Base-by-base conservation (phyloP, 1,140 invertebrate species). In the Asobara japonica region DNA sequence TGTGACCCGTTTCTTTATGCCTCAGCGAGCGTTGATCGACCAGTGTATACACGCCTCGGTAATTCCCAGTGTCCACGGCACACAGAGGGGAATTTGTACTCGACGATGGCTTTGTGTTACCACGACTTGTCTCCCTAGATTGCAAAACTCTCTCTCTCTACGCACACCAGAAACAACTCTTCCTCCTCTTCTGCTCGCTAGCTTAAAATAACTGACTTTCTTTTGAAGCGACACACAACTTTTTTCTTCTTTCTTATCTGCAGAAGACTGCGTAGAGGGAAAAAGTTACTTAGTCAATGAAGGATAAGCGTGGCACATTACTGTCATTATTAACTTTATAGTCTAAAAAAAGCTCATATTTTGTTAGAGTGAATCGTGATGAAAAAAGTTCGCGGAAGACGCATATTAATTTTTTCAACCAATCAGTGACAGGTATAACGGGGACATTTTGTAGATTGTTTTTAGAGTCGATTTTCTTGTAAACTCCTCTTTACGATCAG, bases 1-100 rank as follows among this genome's bases (percentile, higher is more conserved):
- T 25, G 51, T 56, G 51, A 56, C 51, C 51, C 51, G 31, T 36
- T 29, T 22, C 22, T 41, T 74, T 67, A 56, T 74, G 72, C 72
- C 76, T 71, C 71, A 30, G 61, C 41, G 68, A 76, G 48, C 30
- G 74, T 62, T 56, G 51, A 56, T 56, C 51, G 51, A 56, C 65
- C 66, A 48, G 31, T 65, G 76, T 70, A 18, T 76, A 77, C 74
- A 78, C 78, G 74, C 74, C 78, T 78, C 74, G 72, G 70, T 76
- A 74, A 78, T 78, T 74, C 76, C 31, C 62, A 65, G 36, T 48
- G 29, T 77, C 72, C 65, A 66, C 36, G 48, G 41, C 36, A 22
- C 33, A 29, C n/a, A n/a, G 11, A 45, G 41, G 27, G 67, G 72
- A 69, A 65, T 67, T 78, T 69, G 38, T 48, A 5, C 41, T 71